These are phyloP conservation scores for Rhamnusium bicolor DNA, from an alignment of 2,888 invertebrate genomes.

Conservation along the genomic window DNA sequence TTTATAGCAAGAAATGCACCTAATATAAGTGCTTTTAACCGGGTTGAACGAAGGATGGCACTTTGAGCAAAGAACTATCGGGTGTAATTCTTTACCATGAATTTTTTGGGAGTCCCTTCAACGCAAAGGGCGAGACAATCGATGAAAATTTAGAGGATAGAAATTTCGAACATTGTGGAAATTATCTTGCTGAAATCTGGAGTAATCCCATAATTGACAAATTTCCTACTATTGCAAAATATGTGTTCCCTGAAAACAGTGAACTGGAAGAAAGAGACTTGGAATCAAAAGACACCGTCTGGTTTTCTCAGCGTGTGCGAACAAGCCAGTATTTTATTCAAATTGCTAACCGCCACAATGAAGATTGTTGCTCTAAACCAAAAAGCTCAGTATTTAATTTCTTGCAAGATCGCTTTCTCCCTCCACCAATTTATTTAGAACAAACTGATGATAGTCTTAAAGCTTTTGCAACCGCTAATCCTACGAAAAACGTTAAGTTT, in stretches of 20 bases:
- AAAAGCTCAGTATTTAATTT: too few relatives aligned
- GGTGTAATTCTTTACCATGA: conserved; percentile 35
- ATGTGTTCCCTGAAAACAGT: too few relatives aligned
- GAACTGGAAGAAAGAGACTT: too few relatives aligned
- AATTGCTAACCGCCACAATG: too few relatives aligned
- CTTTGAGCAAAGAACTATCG: conserved; percentile 61
- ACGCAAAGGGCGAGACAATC: background rate
- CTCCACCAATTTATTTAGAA: background rate
- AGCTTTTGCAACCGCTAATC: background rate
- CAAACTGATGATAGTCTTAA: background rate
- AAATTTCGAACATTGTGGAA: conserved; percentile 1
- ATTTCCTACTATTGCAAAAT: conserved; percentile 9
- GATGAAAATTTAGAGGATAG: conserved; percentile 2
- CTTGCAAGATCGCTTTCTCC: too few relatives aligned
- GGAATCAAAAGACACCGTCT: too few relatives aligned
- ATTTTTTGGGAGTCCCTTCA: conserved; percentile 1
- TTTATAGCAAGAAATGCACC: conserved; percentile 58
- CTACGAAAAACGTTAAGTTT: background rate
- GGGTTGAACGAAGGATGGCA: conserved; percentile 64
- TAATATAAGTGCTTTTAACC: conserved; percentile 63
- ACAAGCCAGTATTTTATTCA: too few relatives aligned
- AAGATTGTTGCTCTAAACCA: too few relatives aligned
- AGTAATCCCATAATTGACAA: conserved; percentile 2
- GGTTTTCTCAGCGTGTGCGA: too few relatives aligned
- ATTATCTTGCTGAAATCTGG: background rate